Percentiles rank a stretch among this genome's conserved stretches.
Evolutionary conservation across 1,140 invertebrate genomes (phyloP).

Genomic region (Oncopeltus fasciatus): DNA sequence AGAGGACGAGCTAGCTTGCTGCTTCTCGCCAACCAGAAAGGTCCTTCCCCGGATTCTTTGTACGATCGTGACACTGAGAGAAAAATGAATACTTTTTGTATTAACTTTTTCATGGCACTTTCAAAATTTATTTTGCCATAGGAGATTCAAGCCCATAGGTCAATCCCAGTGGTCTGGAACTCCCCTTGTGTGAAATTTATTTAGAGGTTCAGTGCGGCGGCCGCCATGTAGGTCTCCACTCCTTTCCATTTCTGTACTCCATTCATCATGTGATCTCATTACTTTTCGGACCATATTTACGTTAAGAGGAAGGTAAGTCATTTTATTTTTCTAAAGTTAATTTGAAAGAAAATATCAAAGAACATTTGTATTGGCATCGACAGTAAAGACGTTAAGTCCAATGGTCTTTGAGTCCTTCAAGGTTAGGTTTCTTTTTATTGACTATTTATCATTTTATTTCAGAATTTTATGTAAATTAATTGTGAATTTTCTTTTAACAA

Average conservation of each 20-base stretch:
- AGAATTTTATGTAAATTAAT: not conserved
- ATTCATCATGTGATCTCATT: not conserved
- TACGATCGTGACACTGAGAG: no score
- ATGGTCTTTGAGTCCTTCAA: not conserved
- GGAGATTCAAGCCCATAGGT: no score
- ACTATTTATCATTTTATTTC: not conserved
- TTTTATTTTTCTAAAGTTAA: not conserved
- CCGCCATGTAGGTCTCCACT: conserved; percentile 3
- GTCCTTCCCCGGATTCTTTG: no score
- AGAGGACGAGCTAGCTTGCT: no score
- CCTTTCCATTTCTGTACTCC: not conserved
- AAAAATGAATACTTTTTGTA: no score
- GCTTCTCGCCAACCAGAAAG: no score
- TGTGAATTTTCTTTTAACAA: not conserved
- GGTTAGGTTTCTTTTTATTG: not conserved
- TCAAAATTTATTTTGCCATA: no score
- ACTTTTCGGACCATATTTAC: not conserved
- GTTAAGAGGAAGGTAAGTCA: not conserved
- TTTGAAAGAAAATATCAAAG: not conserved
- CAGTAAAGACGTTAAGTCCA: not conserved
- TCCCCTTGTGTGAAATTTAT: no score
- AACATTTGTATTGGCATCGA: not conserved
- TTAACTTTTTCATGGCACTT: no score
- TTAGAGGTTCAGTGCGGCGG: not conserved
- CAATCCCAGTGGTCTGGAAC: no score